Evolutionary conservation across 2,113 vertebrate genomes (phyloP), one percentile per base, ranked within the genome.

Genomic region (Aptenodytes forsteri): DNA sequence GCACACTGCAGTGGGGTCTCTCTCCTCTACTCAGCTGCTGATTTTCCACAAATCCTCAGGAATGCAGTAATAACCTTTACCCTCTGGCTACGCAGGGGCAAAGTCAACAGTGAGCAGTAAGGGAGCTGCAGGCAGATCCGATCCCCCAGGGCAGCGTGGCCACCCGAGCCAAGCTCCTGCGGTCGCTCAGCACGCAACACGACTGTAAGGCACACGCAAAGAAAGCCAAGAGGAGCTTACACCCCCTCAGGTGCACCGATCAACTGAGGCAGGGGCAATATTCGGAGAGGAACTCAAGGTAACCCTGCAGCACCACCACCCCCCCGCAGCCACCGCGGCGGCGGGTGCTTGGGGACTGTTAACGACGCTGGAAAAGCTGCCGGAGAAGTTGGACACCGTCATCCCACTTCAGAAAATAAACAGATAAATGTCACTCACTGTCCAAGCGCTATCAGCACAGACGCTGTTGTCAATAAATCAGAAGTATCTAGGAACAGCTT

Each of bases 401-500:
- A 65, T 72, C 85, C 67, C 59, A 4, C n/a, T 59, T 58, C 89
- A 71, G 87, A 46, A 94, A 32, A 84, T 2, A 71, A 40, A 36
- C 87, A 82, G 82, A 93, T 15, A 62, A 85, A 85, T 67, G 95
- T 90, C 93, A 83, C 77, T 94, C 70, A 23, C 42, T 77, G 93
- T 93, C 95, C 83, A 95, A 83, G 84, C 30, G 49, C 93, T 36
- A 34, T 91, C 97, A 97, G 96, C 93, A 96, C 59, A 96, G 97
- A 96, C 49, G 90, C 96, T 85, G 94, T 69, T 96, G 97, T 95
- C 93, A 94, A 50, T 83, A 97, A 87, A 89, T 89, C 94, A 85
- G 30, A 94, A 79, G 84, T 82, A 65, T 96, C 95, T 97, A 97
- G 95, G 97, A 97, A 97, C 96, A 97, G 97, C 95, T 96, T 97